Base-by-base conservation (phyloP, 2,888 invertebrate genomes). In the Orthosia gracilis region DNA sequence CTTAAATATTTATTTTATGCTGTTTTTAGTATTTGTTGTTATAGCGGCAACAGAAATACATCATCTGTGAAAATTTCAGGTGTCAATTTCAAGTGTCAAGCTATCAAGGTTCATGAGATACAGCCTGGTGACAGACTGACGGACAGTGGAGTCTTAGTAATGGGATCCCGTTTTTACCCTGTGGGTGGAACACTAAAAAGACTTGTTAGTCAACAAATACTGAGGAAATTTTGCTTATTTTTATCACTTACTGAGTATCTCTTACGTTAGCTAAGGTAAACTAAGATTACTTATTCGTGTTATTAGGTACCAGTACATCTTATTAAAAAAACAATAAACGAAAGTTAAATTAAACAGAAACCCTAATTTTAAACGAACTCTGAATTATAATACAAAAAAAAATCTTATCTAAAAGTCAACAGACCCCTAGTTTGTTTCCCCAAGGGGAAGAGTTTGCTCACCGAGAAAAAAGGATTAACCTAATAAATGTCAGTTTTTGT, bases 391-490 rank as follows among this genome's bases (percentile, higher is more conserved):
- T 65, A 74, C 62, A 72, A 73, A 79, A 68, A 79, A 68, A 63
- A 55, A 65, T 67, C 65, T 82, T 79, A 80, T 82, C 79, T 74
- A 58, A 79, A 79, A 80, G 85, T 85, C 87, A 86, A 86, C 83
- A 78, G 58, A 75, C 67, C 77, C 74, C 76, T 83, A 76, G 75
- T 69, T 77, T 73, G 77, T 73, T 78, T 59, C 70, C 81, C 73
- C 75, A 77, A 83, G 70, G 83, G 78, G 68, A 73, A 75, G 80
- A 76, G 85, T 85, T 86, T 73, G 61, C 58, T 86, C 80, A 58
- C 72, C 75, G 78, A 77, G 80, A 82, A 79, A 82, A 85, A 86
- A 83, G 83, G 85, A 80, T 85, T 86, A 83, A 75, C 74, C 71
- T 78, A 63, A 80, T 75, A 80, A 86, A 82, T 75, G 80, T 78